phyloP scores from a whole-genome alignment of 2,888 invertebrate species.

The Acanthopleura granulata region DNA sequence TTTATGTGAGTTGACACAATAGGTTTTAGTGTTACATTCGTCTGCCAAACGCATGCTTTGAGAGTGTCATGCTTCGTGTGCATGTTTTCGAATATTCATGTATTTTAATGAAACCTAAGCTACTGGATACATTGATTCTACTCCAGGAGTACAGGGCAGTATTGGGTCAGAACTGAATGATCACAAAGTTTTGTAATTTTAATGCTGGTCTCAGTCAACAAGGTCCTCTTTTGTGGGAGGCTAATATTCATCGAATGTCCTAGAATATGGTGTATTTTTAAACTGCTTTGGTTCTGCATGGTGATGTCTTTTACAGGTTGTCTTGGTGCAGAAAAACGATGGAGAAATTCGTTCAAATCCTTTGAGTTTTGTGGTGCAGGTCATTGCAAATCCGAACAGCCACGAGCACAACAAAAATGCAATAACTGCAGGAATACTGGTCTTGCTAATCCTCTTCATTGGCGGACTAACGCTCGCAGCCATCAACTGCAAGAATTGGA shows the following conservation, averaged over 20 bases:
- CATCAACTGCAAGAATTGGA: not conserved
- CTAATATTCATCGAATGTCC: not conserved
- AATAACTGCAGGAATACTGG: constrained; percentile 14
- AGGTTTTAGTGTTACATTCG: not conserved
- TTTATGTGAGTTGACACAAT: not conserved
- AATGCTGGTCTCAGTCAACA: no score
- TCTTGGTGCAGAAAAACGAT: not conserved
- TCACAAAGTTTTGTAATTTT: no score
- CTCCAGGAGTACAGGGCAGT: no score
- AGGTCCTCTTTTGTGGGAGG: not conserved
- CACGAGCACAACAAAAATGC: not conserved
- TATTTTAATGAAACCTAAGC: no score
- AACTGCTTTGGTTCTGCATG: no score
- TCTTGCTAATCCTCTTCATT: constrained; percentile 21
- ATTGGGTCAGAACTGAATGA: no score
- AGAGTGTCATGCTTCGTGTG: no score
- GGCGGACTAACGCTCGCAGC: constrained; percentile 10
- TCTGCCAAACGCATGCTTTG: no score
- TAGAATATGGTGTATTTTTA: not conserved
- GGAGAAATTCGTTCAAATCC: constrained; percentile 8
- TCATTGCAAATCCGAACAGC: not conserved
- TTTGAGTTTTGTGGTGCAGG: constrained; percentile 4
- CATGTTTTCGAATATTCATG: no score
- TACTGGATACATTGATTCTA: no score
- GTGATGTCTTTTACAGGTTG: constrained; percentile 3